A percentile compares a stretch with the other conserved stretches of the same genome.
phyloP scores from a whole-genome alignment of 1,140 invertebrate genomes.

The Andricus grossulariae region DNA sequence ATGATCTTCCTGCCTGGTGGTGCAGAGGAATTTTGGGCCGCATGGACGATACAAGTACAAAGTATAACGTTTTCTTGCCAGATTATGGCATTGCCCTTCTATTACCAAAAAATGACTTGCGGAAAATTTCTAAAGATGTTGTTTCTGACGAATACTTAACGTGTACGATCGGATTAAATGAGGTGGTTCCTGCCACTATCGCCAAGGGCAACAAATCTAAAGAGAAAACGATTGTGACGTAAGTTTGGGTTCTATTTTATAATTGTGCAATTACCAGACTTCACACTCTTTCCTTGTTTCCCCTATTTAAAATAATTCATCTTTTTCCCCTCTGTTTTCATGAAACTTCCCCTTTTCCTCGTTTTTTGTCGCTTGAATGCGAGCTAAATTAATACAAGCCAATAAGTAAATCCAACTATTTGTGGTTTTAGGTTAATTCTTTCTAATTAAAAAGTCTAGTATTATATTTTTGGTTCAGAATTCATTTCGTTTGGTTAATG shows the following conservation, averaged over 20 bases:
- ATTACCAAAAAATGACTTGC: conserved; percentile 51
- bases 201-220: conserved; percentile 34
- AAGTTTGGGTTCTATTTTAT: conserved; percentile 9
- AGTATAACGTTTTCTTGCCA: conserved; percentile 59
- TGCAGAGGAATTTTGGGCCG: conserved; percentile 56
- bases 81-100: conserved; percentile 61
- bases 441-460: no score
- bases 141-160: conserved; percentile 56
- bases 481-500: no score
- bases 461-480: no score
- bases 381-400: no score
- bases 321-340: no score
- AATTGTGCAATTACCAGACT: not conserved
- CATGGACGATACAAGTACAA: conserved; percentile 31
- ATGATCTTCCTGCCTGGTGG: conserved; percentile 55
- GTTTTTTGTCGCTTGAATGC: no score
- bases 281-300: no score
- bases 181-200: conserved; percentile 56
- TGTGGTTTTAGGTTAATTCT: no score
- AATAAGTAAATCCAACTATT: no score
- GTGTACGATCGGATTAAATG: conserved; percentile 54
- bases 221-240: conserved; percentile 42
- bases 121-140: conserved; percentile 37
- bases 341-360: no score
- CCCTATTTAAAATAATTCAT: no score